Percentiles rank a stretch among this genome's conserved stretches.
phyloP scores from a whole-genome alignment of 2,113 vertebrate genomes.

The Meleagris gallopavo region DNA sequence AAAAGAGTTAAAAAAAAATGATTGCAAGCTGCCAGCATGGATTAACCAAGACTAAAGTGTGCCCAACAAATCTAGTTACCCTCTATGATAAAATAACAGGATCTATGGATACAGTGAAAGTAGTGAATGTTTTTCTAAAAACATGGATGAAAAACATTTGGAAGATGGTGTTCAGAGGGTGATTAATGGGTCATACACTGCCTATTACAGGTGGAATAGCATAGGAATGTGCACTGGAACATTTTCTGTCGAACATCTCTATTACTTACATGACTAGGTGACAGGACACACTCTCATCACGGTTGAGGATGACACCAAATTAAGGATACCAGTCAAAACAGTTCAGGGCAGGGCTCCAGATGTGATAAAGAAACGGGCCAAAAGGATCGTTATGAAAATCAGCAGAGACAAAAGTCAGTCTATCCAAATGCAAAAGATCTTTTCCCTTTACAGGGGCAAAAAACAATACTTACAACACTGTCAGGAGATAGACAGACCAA shows the following conservation, averaged over 20 bases:
- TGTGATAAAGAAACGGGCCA: neutral
- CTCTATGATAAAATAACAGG: neutral
- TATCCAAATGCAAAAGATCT: neutral
- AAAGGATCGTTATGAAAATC: neutral
- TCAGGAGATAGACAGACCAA: neutral
- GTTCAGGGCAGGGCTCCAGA: neutral
- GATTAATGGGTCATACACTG: neutral
- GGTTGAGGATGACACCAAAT: neutral
- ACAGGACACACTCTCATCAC: neutral
- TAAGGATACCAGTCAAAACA: too few species aligned
- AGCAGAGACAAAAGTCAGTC: neutral
- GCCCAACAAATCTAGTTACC: neutral
- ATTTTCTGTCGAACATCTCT: neutral
- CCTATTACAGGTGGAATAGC: neutral
- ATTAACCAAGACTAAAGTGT: neutral
- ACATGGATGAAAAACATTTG: neutral
- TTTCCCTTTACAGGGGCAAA: neutral
- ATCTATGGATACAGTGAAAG: neutral
- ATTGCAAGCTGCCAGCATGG: neutral
- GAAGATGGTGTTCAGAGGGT: neutral
- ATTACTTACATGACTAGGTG: neutral
- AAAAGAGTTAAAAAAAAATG: neutral
- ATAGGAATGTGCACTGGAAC: neutral
- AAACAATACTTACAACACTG: neutral
- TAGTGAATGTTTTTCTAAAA: neutral